Evolutionary conservation across 2,888 invertebrate species (phyloP).

Genomic region (Lithophane socia): DNA sequence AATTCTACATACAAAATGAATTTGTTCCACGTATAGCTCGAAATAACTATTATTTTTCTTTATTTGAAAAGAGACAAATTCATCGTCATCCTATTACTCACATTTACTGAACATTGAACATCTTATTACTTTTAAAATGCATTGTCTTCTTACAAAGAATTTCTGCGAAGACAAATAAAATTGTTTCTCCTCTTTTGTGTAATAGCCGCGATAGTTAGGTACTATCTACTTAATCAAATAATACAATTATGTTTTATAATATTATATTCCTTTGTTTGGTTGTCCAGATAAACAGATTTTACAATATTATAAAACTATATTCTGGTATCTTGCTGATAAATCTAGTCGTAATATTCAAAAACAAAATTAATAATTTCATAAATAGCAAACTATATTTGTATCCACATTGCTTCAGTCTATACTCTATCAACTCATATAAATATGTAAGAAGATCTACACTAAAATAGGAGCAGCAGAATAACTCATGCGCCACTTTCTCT

Average conservation of each 20-base stretch:
- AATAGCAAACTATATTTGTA: background rate
- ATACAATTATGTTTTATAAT: background rate
- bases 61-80: slow-evolving; percentile 35
- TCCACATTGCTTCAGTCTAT: background rate
- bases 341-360: no score
- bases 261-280: background rate
- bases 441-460: slow-evolving; percentile 5
- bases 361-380: background rate
- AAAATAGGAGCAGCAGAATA: slow-evolving; percentile 18
- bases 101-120: slow-evolving; percentile 23
- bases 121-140: slow-evolving; percentile 8
- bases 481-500: slow-evolving; percentile 56
- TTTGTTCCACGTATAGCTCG: slow-evolving; percentile 42
- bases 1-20: slow-evolving; percentile 48
- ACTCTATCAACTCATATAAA: background rate
- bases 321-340: background rate
- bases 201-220: background rate
- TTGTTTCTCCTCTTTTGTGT: slow-evolving; percentile 20
- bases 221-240: background rate
- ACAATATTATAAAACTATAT: background rate
- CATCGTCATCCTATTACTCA: slow-evolving; percentile 43
- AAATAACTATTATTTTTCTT: slow-evolving; percentile 32
- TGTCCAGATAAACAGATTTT: background rate
- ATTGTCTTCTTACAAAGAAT: slow-evolving; percentile 22
- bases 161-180: slow-evolving; percentile 33